Conservation (phyloP, 1,140 invertebrate genomes). For the Bombus waltoni region DNA sequence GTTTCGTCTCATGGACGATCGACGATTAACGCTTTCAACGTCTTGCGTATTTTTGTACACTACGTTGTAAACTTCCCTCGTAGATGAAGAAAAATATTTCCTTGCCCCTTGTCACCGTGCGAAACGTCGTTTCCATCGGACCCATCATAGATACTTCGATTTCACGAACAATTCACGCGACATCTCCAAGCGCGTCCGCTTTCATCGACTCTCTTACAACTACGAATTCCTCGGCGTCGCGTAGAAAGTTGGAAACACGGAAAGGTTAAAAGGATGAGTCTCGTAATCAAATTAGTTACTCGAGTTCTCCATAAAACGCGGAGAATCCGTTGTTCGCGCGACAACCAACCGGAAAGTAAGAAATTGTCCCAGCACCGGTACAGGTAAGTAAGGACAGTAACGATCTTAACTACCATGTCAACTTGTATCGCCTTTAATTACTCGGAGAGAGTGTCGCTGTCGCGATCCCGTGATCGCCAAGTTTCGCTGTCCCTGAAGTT, state of each 20-base stretch:
- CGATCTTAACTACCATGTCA: constrained; percentile 59
- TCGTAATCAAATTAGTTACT: constrained; percentile 58
- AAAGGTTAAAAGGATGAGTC: not conserved
- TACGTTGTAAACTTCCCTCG: no score
- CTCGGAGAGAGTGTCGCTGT: not conserved
- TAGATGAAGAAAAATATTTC: no score
- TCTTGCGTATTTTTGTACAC: no score
- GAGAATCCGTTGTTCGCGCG: constrained; percentile 10
- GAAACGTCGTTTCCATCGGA: no score
- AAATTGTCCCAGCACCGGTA: constrained; percentile 36
- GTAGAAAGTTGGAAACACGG: not conserved
- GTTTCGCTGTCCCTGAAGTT: not conserved
- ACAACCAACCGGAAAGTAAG: constrained; percentile 41
- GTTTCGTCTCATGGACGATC: no score
- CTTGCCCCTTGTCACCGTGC: no score
- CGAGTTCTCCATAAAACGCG: constrained; percentile 41
- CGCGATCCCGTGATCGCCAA: not conserved
- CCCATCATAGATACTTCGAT: no score
- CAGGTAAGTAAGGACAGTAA: constrained; percentile 49
- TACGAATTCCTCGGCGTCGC: not conserved
- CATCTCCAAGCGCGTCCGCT: no score
- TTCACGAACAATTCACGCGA: no score
- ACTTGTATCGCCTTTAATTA: constrained; percentile 29
- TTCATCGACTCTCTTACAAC: not conserved
- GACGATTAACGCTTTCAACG: no score